Conservation (phyloP, 2,113 vertebrate species). For the Thamnophis sirtalis region DNA sequence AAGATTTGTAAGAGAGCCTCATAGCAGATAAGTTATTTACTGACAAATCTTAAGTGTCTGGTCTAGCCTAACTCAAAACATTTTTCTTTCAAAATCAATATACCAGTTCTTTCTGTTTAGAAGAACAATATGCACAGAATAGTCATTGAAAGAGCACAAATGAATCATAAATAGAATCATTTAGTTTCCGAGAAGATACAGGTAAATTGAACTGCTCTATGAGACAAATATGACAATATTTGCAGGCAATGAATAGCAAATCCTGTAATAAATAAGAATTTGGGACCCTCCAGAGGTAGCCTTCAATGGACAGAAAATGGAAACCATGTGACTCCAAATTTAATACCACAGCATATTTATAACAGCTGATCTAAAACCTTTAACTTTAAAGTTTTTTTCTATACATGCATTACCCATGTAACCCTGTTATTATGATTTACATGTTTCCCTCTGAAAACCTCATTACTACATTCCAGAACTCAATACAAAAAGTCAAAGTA, state of each 20-base stretch:
- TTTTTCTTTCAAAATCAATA: not conserved
- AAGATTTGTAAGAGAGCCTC: not conserved
- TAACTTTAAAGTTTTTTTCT: not conserved
- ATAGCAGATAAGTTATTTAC: no score
- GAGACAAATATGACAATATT: not conserved
- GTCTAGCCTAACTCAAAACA: not conserved
- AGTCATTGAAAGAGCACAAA: not conserved
- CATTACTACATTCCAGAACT: not conserved
- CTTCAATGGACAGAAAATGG: not conserved
- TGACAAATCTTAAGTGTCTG: not conserved
- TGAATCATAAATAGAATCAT: not conserved
- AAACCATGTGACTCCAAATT: not conserved
- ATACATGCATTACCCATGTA: not conserved
- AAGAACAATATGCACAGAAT: not conserved
- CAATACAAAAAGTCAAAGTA: not conserved
- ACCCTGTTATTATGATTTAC: not conserved
- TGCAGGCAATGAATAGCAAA: not conserved
- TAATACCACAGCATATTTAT: not conserved
- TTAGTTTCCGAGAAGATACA: not conserved
- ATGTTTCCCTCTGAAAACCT: not conserved
- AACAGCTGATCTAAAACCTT: not conserved
- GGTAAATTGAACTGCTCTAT: not conserved
- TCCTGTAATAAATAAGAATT: not conserved
- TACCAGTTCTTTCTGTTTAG: not conserved
- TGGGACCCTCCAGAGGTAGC: not conserved